Percentiles rank a stretch among this genome's conserved stretches.
phyloP scores from a whole-genome alignment of 2,113 vertebrate species.

The Meleagris gallopavo region DNA sequence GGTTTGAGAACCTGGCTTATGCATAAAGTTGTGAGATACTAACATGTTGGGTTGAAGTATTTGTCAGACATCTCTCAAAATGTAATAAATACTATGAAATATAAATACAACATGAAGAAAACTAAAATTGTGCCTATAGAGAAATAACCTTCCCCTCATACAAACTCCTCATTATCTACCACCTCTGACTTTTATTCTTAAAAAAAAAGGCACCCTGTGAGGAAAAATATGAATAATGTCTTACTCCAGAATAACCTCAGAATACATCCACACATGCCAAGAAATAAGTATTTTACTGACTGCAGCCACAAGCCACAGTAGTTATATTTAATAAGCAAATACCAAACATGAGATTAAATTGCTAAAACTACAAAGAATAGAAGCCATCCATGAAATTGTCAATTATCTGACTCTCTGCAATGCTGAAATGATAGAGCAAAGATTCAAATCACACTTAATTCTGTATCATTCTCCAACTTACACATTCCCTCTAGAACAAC shows the following conservation, averaged over 20 bases:
- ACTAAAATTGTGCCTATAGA: not conserved
- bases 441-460: slow-evolving; percentile 11
- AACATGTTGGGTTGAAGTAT: not conserved
- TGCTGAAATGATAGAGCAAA: slow-evolving; percentile 15
- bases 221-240: not conserved
- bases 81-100: not conserved
- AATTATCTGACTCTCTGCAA: slow-evolving; percentile 52
- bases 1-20: not conserved
- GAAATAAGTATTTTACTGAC: not conserved
- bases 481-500: not conserved
- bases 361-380: slow-evolving; percentile 44
- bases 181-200: not conserved
- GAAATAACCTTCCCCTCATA: slow-evolving; percentile 7
- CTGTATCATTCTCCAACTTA: slow-evolving; percentile 7
- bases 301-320: not conserved
- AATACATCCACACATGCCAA: not conserved
- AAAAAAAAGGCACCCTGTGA: not conserved
- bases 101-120: not conserved
- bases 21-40: not conserved
- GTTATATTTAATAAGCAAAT: slow-evolving; percentile 65
- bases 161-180: not conserved
- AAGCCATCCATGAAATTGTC: slow-evolving; percentile 65
- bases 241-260: not conserved
- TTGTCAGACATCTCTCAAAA: not conserved
- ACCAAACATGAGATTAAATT: slow-evolving; percentile 61